phyloP scores from a whole-genome alignment of 64 coral and sea anemone genomes.

The Pachyseris speciosa region DNA sequence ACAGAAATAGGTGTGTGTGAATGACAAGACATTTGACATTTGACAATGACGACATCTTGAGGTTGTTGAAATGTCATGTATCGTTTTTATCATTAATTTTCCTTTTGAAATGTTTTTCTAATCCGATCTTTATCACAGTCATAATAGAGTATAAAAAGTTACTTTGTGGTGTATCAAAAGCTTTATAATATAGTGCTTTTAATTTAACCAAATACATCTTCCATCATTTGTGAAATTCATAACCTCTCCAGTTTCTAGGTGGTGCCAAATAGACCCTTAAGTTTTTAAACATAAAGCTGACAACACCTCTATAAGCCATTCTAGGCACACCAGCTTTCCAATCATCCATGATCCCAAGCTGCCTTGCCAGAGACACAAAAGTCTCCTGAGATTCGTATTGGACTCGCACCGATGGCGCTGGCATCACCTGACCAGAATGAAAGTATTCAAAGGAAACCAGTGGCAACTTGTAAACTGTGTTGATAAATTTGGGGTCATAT shows the following conservation, averaged over 20 bases:
- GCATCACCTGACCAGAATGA: conserved; percentile 8
- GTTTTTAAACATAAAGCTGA: conserved; percentile 72
- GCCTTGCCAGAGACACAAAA: conserved; percentile 67
- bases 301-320: conserved; percentile 88
- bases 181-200: too few relatives aligned
- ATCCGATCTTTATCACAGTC: background rate
- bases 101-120: background rate
- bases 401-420: conserved; percentile 46
- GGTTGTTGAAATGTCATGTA: background rate
- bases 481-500: conserved; percentile 72
- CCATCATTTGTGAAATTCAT: background rate
- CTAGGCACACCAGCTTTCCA: conserved; percentile 86
- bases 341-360: conserved; percentile 82
- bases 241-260: conserved; percentile 59
- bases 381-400: conserved; percentile 62
- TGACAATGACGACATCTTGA: too few relatives aligned
- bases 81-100: background rate
- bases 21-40: too few relatives aligned
- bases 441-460: conserved; percentile 42
- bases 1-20: too few relatives aligned
- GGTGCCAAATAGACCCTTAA: conserved; percentile 79
- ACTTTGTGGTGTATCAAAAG: too few relatives aligned
- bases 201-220: background rate
- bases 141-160: too few relatives aligned
- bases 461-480: conserved; percentile 61